phyloP scores from a whole-genome alignment of 1,140 invertebrate species.

The Semibalanus balanoides region DNA sequence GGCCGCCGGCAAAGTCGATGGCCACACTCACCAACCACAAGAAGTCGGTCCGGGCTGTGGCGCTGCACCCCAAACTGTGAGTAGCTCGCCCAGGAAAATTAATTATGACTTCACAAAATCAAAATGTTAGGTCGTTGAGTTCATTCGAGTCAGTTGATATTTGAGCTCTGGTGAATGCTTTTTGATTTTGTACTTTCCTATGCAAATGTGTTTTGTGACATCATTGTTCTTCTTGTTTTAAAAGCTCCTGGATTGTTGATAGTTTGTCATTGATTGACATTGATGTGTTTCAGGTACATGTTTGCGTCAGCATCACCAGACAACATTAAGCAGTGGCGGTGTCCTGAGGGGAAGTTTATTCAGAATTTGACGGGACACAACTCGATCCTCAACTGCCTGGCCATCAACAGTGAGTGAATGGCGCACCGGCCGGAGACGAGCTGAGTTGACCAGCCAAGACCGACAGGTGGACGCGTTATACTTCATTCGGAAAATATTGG shows the following conservation, averaged over 20 bases:
- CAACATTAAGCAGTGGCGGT: constrained; percentile 99
- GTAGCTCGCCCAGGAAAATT: no score
- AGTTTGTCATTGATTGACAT: constrained; percentile 30
- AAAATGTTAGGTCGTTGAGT: no score
- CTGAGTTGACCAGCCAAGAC: no score
- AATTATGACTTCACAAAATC: no score
- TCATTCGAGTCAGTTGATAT: no score
- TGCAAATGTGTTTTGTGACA: no score
- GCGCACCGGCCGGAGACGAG: background rate
- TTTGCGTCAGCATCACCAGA: constrained; percentile 96
- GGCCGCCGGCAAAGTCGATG: constrained; percentile 82
- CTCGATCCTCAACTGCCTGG: constrained; percentile 92
- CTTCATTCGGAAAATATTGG: no score
- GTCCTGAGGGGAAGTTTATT: constrained; percentile 94
- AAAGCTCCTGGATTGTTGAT: constrained; percentile 12
- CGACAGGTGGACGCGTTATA: no score
- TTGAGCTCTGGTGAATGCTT: no score
- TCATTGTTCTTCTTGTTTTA: constrained; percentile 6
- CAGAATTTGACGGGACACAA: constrained; percentile 96
- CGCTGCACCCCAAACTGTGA: constrained; percentile 69
- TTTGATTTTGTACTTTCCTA: no score
- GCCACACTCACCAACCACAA: constrained; percentile 97
- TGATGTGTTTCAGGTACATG: constrained; percentile 45
- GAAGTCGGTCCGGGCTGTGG: constrained; percentile 85
- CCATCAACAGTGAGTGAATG: constrained; percentile 52